phyloP scores from a whole-genome alignment of 2,888 invertebrate species.

The Balanococcus diminutus region DNA sequence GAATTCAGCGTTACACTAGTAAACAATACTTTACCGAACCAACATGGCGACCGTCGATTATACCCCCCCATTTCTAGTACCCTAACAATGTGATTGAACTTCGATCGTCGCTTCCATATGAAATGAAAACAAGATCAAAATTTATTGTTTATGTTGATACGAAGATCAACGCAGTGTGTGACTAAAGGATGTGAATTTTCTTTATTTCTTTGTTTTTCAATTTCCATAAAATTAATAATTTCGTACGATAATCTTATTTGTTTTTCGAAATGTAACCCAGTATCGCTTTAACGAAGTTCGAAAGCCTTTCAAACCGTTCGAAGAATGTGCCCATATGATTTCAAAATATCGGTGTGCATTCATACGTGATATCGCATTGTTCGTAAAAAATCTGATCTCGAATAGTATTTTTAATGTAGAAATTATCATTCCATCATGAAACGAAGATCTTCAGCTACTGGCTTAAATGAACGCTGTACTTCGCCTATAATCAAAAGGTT shows the following conservation, averaged over 20 bases:
- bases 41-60: too few species aligned
- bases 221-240: background rate
- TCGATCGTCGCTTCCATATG: background rate
- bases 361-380: slow-evolving; percentile 36
- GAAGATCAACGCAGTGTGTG: background rate
- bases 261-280: background rate
- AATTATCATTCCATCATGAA: slow-evolving; percentile 32
- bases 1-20: too few species aligned
- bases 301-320: background rate
- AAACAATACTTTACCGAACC: too few species aligned
- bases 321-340: background rate
- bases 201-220: slow-evolving; percentile 20
- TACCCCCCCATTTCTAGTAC: too few species aligned
- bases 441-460: slow-evolving; percentile 36
- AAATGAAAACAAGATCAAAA: slow-evolving; percentile 36
- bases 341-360: background rate
- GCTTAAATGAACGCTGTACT: background rate
- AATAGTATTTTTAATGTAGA: background rate
- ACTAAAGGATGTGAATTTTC: slow-evolving; percentile 35
- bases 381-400: background rate
- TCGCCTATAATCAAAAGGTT: slow-evolving; percentile 45
- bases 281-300: background rate
- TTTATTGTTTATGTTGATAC: slow-evolving; percentile 40
- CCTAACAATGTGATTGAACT: slow-evolving; percentile 24
- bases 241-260: background rate